phyloP scores from a whole-genome alignment of 2,888 invertebrate species.

The Andrena marginata region DNA sequence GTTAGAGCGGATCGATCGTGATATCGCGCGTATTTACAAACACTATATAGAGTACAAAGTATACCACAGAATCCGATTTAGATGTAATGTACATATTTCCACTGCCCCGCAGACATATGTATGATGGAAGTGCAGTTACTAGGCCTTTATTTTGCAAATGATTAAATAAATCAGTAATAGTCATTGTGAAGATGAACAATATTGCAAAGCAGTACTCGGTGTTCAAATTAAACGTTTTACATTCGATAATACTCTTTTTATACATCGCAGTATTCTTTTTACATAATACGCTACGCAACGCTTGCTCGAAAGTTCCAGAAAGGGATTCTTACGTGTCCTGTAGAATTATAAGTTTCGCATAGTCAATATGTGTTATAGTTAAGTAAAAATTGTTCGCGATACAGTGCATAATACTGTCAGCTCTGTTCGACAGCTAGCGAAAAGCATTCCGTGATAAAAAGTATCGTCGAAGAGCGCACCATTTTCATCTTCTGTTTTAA shows the following conservation, averaged over 20 bases:
- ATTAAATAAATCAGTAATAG: slow-evolving; percentile 29
- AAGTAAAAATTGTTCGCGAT: slow-evolving; percentile 56
- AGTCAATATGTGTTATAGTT: slow-evolving; percentile 54
- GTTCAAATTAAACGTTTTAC: slow-evolving; percentile 31
- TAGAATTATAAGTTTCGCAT: slow-evolving; percentile 23
- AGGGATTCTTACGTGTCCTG: slow-evolving; percentile 18
- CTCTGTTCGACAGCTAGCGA: slow-evolving; percentile 51
- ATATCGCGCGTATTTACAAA: slow-evolving; percentile 17
- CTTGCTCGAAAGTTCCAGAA: slow-evolving; percentile 37
- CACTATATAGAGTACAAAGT: neutral
- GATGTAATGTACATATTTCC: slow-evolving; percentile 11
- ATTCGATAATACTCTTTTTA: slow-evolving; percentile 17
- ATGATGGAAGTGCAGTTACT: slow-evolving; percentile 13
- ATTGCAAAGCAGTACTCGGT: slow-evolving; percentile 45
- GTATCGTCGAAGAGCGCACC: slow-evolving; percentile 44
- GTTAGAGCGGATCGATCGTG: slow-evolving; percentile 17
- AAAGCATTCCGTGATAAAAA: slow-evolving; percentile 41
- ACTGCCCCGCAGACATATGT: slow-evolving; percentile 9
- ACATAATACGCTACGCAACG: slow-evolving; percentile 11
- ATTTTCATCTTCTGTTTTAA: slow-evolving; percentile 33
- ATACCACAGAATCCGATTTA: slow-evolving; percentile 17
- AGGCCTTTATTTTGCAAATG: slow-evolving; percentile 45
- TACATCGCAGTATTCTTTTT: slow-evolving; percentile 28
- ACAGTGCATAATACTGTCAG: slow-evolving; percentile 54
- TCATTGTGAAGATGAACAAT: slow-evolving; percentile 40